A percentile compares a stretch with the other conserved stretches of the same genome.
Conservation (phyloP, 2,113 vertebrate species). For the Cyanocitta stelleri region DNA sequence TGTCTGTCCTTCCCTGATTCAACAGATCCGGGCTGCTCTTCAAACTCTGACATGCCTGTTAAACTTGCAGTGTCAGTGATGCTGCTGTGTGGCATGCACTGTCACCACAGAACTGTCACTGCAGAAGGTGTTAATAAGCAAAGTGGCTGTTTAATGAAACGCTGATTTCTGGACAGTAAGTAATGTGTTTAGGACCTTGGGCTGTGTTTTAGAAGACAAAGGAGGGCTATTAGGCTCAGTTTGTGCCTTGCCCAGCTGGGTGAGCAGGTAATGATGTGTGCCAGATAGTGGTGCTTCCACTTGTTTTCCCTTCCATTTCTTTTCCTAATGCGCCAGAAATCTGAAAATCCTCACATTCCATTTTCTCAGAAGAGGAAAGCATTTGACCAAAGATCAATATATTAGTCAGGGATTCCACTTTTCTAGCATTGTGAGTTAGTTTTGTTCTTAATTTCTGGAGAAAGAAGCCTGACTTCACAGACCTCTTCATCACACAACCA, state of each 20-base stretch:
- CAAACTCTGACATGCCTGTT: neutral
- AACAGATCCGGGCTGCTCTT: neutral
- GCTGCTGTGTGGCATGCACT: neutral
- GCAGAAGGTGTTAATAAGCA: neutral
- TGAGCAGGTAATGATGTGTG: constrained; percentile 5
- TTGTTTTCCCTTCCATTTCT: constrained; percentile 50
- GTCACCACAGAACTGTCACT: neutral
- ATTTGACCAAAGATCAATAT: neutral
- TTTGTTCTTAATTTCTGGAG: neutral
- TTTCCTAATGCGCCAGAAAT: constrained; percentile 16
- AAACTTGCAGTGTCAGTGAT: neutral
- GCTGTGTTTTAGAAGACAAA: constrained; percentile 25
- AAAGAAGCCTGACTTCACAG: neutral
- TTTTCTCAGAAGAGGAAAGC: neutral
- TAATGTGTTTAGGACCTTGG: neutral
- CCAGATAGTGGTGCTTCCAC: neutral
- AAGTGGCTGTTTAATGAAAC: constrained; percentile 38
- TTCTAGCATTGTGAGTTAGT: neutral
- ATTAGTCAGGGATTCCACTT: neutral
- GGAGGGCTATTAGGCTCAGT: neutral
- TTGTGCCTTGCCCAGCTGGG: neutral
- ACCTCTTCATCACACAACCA: neutral
- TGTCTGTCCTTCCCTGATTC: neutral
- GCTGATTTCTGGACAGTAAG: neutral
- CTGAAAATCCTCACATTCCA: neutral